A percentile compares a stretch with the other conserved stretches of the same genome.
These are phyloP conservation scores for Phyllostomus discolor DNA, from an alignment of 2,113 vertebrate genomes.

Conservation along the genomic window DNA sequence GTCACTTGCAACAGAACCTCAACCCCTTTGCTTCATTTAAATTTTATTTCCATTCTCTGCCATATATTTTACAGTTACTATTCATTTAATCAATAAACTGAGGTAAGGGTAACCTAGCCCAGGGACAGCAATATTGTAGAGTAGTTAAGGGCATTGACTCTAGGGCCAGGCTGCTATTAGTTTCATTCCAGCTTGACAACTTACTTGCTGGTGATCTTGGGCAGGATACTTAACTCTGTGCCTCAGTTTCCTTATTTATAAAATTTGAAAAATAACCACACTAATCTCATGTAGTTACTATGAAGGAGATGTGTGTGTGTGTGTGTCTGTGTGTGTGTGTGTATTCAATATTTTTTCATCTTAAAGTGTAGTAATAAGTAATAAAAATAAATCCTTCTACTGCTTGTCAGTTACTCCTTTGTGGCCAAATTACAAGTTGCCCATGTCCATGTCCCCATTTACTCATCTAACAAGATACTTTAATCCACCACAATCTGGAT, in stretches of 20 bases:
- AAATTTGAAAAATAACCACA: no score
- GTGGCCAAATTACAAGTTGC: not conserved
- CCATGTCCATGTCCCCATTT: not conserved
- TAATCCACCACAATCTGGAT: not conserved
- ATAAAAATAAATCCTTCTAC: not conserved
- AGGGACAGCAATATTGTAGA: not conserved
- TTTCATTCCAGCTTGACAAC: not conserved
- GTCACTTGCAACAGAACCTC: not conserved
- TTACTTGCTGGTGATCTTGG: not conserved
- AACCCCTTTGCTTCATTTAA: not conserved
- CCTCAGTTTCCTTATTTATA: no score
- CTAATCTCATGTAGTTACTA: not conserved
- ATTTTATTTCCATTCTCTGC: not conserved
- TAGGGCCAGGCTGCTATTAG: not conserved
- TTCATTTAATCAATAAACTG: not conserved
- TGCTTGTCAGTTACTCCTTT: not conserved
- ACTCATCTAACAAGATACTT: not conserved
- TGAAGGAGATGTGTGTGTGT: not conserved
- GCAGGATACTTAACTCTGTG: not conserved
- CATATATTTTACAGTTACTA: not conserved
- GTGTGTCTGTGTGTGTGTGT: no score
- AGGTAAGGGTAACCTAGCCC: not conserved
- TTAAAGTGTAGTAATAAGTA: not conserved
- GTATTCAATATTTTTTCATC: not conserved
- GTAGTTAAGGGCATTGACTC: not conserved